Base-by-base conservation (phyloP, 1,140 invertebrate genomes). In the Diuraphis noxia region DNA sequence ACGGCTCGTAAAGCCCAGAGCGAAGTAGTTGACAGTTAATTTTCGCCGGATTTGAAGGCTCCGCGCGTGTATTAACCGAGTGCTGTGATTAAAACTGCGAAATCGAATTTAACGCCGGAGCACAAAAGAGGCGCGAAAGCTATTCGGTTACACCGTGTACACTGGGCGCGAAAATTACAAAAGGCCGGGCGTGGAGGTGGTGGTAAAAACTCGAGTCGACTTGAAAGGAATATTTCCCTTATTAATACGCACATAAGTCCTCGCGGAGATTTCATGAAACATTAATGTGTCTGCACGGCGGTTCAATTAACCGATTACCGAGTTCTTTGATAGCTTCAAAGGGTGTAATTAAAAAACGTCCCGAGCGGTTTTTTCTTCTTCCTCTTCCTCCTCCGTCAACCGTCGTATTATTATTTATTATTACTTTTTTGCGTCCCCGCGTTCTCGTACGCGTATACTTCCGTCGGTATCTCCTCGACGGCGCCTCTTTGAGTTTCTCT, bases 271-370 rank as follows among this genome's bases (percentile, higher is more conserved):
- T 88, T 63, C 86, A 88, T 88, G 86, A 88, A 88, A 88, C 86
- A 88, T 88, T 88, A 88, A 88, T 88, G 86, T 56, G 86, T 88
- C 36, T 40, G 49, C 46, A 30, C 36, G 86, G 86, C 38, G 86
- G 86, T 40, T 63, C 86, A 88, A 88, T 88, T 88, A 88, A 88
- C 86, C 86, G 86, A 88, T 88, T 88, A 88, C 86, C 86, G 36
- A 40, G 52, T 63, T 38, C 49, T 88, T 88, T 88, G 86, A 88
- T 38, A 38, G 49, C 49, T 88, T 88, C 86, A 88, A 88, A 88
- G 86, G 52, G 36, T 40, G 86, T 88, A 88, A 88, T 88, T 88
- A 88, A 88, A 88, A 88, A 88, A 52, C 36, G 38, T 52, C 84
- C 86, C 49, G 49, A 34, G 86, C 36, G 86, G 49, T 88, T 88